A percentile compares a stretch with the other conserved stretches of the same genome.
Conservation (phyloP, 2,888 invertebrate genomes). For the Megalurothrips usitatus region DNA sequence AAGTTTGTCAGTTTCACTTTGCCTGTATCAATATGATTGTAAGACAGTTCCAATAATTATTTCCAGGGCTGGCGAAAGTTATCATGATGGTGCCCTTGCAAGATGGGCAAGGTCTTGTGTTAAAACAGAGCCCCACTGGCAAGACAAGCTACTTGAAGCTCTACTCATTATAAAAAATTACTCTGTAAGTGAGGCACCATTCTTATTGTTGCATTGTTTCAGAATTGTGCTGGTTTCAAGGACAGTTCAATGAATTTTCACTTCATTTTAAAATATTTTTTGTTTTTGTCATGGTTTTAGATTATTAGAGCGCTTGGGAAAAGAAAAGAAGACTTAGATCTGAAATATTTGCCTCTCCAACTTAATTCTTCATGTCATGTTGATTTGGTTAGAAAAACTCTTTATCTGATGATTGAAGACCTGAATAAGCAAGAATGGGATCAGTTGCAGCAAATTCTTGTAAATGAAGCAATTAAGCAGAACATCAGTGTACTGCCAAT, state of each 20-base stretch:
- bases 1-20: too few relatives aligned
- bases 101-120: neutral
- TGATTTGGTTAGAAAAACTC: neutral
- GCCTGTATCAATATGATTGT: too few relatives aligned
- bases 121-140: neutral
- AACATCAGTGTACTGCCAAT: neutral
- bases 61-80: neutral
- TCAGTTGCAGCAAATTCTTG: neutral
- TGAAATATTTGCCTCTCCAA: neutral
- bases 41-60: too few relatives aligned
- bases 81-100: neutral
- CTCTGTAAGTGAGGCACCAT: neutral
- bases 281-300: neutral
- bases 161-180: neutral
- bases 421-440: neutral
- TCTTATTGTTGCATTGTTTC: too few relatives aligned
- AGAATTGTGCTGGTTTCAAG: too few relatives aligned
- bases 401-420: slow-evolving; percentile 2
- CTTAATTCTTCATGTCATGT: neutral
- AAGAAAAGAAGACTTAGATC: neutral
- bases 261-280: neutral
- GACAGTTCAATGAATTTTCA: neutral
- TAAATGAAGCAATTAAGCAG: neutral
- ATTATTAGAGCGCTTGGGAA: neutral
- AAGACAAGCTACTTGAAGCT: neutral